Base-by-base conservation (phyloP, 2,113 vertebrate genomes). In the Sylvilagus bachmani region DNA sequence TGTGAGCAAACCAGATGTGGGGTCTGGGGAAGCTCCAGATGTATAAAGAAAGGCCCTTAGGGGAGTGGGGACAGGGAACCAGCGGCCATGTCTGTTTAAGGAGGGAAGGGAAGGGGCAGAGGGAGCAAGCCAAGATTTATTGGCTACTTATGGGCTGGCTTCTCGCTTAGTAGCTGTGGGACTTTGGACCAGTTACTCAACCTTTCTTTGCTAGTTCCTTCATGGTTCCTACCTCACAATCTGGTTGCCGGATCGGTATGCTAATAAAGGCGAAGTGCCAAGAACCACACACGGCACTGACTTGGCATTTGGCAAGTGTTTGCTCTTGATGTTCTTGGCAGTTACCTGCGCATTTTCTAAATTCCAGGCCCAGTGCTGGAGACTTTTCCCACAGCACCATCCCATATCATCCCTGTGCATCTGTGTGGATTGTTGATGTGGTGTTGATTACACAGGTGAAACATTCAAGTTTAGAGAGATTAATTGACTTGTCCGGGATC, bases 381-480 rank as follows among this genome's bases (percentile, higher is more conserved):
- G 27, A n/a, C 74, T 64, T 53, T 25, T 14, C 3, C 6, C 27
- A 61, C 8, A 25, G 6, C 36, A 17, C 14, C 10, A 2, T 58
- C 58, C 53, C 2, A 5, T 33, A n/a, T 27, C 55, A 82, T 49
- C 80, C 89, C 94, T 8, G 3, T 31, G 5, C 31, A 17, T 95
- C 89, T 84, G 4, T 62, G 49, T 90, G 53, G 75, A 61, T 77
- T 33, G 58, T 71, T 78, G n/a, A 19, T 16, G 27, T 10, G 61
- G 25, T 11, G 9, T 13, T 0, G 12, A 51, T 16, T 8, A 29
- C 19, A 10, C 19, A 49, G 79, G 51, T 53, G 49, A 91, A 95
- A 93, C 95, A 86, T 78, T 91, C 14, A 55, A 49, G 38, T 53
- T 77, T 64, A 58, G 24, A 62, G 61, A 64, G 53, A 49, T 58